Evolutionary conservation across 2,113 vertebrate genomes (phyloP), one percentile per base, ranked within the genome.

Genomic region (Sinocyclocheilus maitianheensis): DNA sequence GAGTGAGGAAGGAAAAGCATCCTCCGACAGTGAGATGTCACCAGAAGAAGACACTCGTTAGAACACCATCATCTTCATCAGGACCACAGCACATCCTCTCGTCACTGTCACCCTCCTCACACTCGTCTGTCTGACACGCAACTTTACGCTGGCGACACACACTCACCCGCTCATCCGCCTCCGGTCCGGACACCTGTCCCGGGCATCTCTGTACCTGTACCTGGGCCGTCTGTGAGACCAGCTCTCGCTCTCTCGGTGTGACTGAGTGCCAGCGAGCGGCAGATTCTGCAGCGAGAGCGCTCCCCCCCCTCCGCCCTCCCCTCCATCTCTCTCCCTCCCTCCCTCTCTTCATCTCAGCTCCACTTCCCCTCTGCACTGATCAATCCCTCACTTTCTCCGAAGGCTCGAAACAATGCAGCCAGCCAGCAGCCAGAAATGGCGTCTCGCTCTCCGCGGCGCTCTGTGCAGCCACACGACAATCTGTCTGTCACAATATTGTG

Each of bases 21-120:
- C 89, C 86, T 88, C 91, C 91, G 88, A 90, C 92, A 91, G 89
- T 92, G 89, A 88, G 91, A 93, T 93, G 92, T 93, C 92, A 94
- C 85, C 90, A 91, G 91, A 90, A 90, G 94, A 90, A 91, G 91
- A 93, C 82, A 63, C 89, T 51, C 63, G 16, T n/a, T 55, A 80
- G 65, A 72, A 77, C 77, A 58, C 24, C 75, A 18, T 78, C 78
- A 34, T 80, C 77, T 34, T 79, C 30, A 65, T 79, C 55, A 79
- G 51, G 9, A 79, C 55, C 55, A 62, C 18, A 7, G 30, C 89
- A 85, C 85, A 46, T 78, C 88, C 87, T 89, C 88, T 87, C 85
- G 62, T 79, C 20, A 82, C 88, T 86, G 91, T 90, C 90, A 89
- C 89, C 89, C 89, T 91, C 89, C 90, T 74, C 58, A 62, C 22